Percentiles rank a stretch among this genome's conserved stretches.
phyloP scores from a whole-genome alignment of 2,797 vertebrate species.

The Tragopan temminckii region DNA sequence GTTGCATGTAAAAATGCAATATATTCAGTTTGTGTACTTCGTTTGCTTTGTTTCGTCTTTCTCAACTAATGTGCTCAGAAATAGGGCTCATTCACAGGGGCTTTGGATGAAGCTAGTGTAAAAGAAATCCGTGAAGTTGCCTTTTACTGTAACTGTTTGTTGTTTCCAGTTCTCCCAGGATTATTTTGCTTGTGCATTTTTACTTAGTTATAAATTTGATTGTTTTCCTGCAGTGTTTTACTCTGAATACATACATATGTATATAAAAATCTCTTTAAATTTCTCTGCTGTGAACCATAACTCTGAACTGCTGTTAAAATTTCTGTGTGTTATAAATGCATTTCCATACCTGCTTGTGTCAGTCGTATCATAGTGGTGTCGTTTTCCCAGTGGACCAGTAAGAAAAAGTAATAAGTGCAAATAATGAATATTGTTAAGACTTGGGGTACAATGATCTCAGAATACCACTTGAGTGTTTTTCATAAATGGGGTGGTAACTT shows the following conservation, averaged over 20 bases:
- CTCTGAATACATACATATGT: neutral
- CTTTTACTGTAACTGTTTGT: constrained; percentile 11
- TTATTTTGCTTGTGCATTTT: neutral
- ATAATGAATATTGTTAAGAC: neutral
- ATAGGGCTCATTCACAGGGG: neutral
- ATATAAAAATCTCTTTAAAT: constrained; percentile 16
- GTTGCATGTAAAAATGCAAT: neutral
- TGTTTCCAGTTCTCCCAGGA: neutral
- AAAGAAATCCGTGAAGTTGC: neutral
- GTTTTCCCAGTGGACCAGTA: neutral
- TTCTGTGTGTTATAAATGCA: neutral
- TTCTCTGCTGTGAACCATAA: neutral
- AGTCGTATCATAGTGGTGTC: neutral
- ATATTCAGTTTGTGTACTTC: neutral
- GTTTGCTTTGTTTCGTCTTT: neutral
- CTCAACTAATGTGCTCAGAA: neutral
- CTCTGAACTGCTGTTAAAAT: constrained; percentile 4
- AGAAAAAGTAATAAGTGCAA: neutral
- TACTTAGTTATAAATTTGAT: constrained; percentile 21
- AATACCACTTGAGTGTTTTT: neutral
- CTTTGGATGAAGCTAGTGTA: neutral
- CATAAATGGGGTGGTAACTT: neutral
- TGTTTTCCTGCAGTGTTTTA: constrained; percentile 21
- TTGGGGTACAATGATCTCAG: neutral
- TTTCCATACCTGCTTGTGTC: neutral